Evolutionary conservation across 2,888 invertebrate genomes (phyloP).

Genomic region (Sarcophaga variegata): DNA sequence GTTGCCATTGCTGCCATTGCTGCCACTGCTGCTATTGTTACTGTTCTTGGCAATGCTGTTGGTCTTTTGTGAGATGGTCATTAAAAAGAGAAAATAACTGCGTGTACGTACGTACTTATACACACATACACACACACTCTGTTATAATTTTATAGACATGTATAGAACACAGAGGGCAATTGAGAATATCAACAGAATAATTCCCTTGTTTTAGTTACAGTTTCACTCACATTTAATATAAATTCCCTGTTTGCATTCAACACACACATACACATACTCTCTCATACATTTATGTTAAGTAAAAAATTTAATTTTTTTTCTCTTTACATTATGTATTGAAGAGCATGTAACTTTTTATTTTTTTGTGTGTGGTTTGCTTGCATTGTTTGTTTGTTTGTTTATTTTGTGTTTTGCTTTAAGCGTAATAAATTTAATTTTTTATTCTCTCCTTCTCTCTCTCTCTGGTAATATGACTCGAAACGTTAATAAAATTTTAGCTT

Average conservation of each 20-base stretch:
- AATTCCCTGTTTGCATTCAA: slow-evolving; percentile 2
- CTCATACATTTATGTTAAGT: not conserved
- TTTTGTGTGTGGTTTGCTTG: too few relatives aligned
- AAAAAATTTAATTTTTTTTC: not conserved
- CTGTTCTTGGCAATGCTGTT: not conserved
- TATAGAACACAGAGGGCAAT: not conserved
- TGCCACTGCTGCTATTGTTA: not conserved
- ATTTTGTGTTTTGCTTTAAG: not conserved
- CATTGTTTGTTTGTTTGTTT: too few relatives aligned
- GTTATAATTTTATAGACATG: not conserved
- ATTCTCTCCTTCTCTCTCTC: not conserved
- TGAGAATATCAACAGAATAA: slow-evolving; percentile 10
- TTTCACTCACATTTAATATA: not conserved
- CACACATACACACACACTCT: not conserved
- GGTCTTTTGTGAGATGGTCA: slow-evolving; percentile 37
- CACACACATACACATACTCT: not conserved
- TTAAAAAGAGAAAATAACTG: slow-evolving; percentile 33
- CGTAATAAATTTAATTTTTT: slow-evolving; percentile 7
- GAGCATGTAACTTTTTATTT: too few relatives aligned
- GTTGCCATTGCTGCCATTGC: not conserved
- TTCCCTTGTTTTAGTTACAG: slow-evolving; percentile 27
- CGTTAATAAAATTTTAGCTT: too few relatives aligned
- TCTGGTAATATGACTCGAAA: too few relatives aligned
- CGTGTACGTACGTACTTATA: not conserved
- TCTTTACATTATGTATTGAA: not conserved